phyloP scores from a whole-genome alignment of 2,888 invertebrate species.

The Plagodis pulveraria region DNA sequence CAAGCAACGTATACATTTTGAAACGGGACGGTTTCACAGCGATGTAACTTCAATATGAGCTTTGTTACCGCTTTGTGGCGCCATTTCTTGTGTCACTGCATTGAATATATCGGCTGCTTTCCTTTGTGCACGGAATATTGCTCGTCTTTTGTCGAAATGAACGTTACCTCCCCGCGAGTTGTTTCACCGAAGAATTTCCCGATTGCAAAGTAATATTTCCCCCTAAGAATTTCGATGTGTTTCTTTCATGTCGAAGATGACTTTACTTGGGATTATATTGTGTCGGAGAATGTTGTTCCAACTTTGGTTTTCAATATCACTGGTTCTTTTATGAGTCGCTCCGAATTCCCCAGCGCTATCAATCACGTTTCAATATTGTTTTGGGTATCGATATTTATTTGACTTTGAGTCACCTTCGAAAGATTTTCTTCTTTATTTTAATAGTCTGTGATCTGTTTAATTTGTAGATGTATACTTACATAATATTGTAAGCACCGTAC shows the following conservation, averaged over 20 bases:
- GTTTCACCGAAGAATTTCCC: constrained; percentile 82
- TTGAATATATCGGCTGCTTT: constrained; percentile 83
- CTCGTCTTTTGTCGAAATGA: constrained; percentile 83
- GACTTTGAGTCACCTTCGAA: constrained; percentile 17
- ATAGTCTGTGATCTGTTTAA: constrained; percentile 1
- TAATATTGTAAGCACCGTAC: constrained; percentile 18
- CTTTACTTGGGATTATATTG: constrained; percentile 79
- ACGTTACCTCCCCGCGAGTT: constrained; percentile 82
- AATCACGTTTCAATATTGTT: constrained; percentile 42
- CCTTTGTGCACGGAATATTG: constrained; percentile 84
- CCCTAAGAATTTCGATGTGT: constrained; percentile 83
- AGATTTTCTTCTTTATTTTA: constrained; percentile 9
- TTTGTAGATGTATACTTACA: constrained; percentile 14
- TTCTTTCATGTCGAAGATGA: constrained; percentile 81
- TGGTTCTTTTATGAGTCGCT: constrained; percentile 48
- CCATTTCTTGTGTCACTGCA: constrained; percentile 84
- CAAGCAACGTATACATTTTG: constrained; percentile 4
- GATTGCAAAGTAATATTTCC: constrained; percentile 85
- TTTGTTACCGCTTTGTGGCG: constrained; percentile 82
- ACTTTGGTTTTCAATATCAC: constrained; percentile 64
- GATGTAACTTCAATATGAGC: constrained; percentile 80
- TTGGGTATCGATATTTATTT: constrained; percentile 22
- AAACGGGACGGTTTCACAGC: constrained; percentile 32
- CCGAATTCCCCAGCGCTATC: constrained; percentile 43
- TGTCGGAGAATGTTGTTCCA: constrained; percentile 65